Evolutionary conservation across 1,140 invertebrate species (phyloP), one percentile per base, ranked within the genome.

Genomic region (Bursaphelenchus mucronatus): DNA sequence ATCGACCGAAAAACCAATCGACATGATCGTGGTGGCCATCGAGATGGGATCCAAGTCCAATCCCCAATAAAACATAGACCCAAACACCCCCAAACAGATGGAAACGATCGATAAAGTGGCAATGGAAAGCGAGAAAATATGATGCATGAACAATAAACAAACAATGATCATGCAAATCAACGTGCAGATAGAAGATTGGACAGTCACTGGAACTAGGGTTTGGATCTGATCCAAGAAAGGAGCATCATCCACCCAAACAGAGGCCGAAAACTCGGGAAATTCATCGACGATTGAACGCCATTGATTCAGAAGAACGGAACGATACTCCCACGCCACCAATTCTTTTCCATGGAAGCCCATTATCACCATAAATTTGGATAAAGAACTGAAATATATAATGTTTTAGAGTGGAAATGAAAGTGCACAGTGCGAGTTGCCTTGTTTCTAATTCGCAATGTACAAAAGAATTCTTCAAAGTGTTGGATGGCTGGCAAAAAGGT

Each of bases 1-100:
- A 68, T 83, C 83, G 8, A 84, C 81, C 10, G 81, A 83, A 67
- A 84, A 83, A 21, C 83, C 83, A 13, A 84, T 82, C 46, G 81
- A 80, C 82, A 84, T 83, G 17, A 84, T 81, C 7, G 82, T 69
- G 44, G 82, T 81, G 39, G 82, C 81, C 82, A 83, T 84, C 30
- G 82, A 82, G 50, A 84, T 78, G 8, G 83, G 79, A 68, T 82
- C 83, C 13, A 84, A 70, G 46, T 78, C 80, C 17, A 84, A 69
- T 9, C 71, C 75, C 78, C 83, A 83, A 45, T 79, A 66, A 17
- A 73, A 63, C 57, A 84, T 74, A 58, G 80, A 83, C 13, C 83
- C 83, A 64, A 84, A 79, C 1, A 83, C 75, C 40, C 76, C 75
- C 74, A 58, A 46, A 51, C 82, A 76, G 49, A 84, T 83, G 58